A percentile compares a stretch with the other conserved stretches of the same genome.
phyloP scores from a whole-genome alignment of 2,113 vertebrate species.

The Phylloscopus trochilus region DNA sequence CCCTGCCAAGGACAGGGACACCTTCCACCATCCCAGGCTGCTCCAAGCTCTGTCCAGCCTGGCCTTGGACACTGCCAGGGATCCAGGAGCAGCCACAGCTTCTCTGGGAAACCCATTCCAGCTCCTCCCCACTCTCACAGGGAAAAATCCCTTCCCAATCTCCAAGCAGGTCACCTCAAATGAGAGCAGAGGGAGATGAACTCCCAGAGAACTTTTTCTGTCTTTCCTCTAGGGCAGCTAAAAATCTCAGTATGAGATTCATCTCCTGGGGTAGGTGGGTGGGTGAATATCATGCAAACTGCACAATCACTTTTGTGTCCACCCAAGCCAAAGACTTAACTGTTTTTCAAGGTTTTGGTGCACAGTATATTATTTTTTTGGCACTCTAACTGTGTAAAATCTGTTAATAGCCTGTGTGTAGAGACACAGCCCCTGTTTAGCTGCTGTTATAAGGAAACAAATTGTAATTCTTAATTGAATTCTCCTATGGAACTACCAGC shows the following conservation, averaged over 20 bases:
- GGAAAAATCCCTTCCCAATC: background rate
- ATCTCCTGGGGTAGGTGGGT: accelerated
- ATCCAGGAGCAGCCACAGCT: background rate
- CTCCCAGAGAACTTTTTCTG: background rate
- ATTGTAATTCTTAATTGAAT: slow-evolving; percentile 38
- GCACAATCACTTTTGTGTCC: background rate
- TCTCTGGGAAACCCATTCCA: background rate
- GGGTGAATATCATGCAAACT: background rate
- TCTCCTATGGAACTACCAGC: slow-evolving; percentile 1
- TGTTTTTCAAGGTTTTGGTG: background rate
- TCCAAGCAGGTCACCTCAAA: background rate
- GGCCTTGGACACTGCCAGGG: background rate
- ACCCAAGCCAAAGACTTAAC: background rate
- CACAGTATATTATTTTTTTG: background rate
- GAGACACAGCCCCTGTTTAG: background rate
- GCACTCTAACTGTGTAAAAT: background rate
- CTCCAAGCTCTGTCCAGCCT: accelerated
- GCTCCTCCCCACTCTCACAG: background rate
- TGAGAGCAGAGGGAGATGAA: background rate
- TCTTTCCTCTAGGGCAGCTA: background rate
- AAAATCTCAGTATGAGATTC: background rate
- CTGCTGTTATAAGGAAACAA: slow-evolving; percentile 14
- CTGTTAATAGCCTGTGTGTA: background rate
- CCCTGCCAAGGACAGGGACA: background rate
- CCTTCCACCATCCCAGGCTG: accelerated